phyloP scores from a whole-genome alignment of 1,140 invertebrate species.

The Riptortus pedestris region DNA sequence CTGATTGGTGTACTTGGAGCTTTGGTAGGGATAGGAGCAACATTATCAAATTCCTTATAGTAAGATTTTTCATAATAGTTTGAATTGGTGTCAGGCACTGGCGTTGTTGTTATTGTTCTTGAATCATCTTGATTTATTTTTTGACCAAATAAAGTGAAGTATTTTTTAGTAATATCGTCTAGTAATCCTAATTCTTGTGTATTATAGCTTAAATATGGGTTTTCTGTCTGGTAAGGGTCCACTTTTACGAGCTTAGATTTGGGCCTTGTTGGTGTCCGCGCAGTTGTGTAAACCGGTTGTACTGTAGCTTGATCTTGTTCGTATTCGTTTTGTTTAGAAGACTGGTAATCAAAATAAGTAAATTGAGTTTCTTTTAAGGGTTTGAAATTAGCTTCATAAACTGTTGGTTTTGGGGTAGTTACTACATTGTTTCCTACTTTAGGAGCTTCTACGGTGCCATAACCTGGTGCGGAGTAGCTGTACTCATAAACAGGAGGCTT shows the following conservation, averaged over 20 bases:
- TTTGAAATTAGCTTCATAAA: conserved; percentile 17
- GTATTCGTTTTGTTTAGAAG: conserved; percentile 20
- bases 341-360: conserved; percentile 22
- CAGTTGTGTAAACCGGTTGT: background rate
- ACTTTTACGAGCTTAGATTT: background rate
- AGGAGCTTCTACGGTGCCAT: conserved; percentile 28
- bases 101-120: conserved; percentile 41
- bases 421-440: conserved; percentile 26
- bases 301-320: background rate
- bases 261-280: background rate
- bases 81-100: conserved; percentile 42
- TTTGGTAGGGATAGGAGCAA: conserved; percentile 33
- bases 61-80: conserved; percentile 36
- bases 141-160: conserved; percentile 63
- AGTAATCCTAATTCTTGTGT: conserved; percentile 57
- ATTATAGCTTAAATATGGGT: conserved; percentile 54
- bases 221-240: conserved; percentile 33
- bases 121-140: conserved; percentile 43
- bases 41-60: conserved; percentile 12
- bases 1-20: conserved; percentile 34
- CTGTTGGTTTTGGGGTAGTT: conserved; percentile 22
- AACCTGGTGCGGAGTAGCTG: conserved; percentile 33
- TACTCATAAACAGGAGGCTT: conserved; percentile 34
- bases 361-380: conserved; percentile 19
- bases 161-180: conserved; percentile 64